Evolutionary conservation across 2,888 invertebrate genomes (phyloP), one percentile per base, ranked within the genome.

Genomic region (Drosophila anomalata): DNA sequence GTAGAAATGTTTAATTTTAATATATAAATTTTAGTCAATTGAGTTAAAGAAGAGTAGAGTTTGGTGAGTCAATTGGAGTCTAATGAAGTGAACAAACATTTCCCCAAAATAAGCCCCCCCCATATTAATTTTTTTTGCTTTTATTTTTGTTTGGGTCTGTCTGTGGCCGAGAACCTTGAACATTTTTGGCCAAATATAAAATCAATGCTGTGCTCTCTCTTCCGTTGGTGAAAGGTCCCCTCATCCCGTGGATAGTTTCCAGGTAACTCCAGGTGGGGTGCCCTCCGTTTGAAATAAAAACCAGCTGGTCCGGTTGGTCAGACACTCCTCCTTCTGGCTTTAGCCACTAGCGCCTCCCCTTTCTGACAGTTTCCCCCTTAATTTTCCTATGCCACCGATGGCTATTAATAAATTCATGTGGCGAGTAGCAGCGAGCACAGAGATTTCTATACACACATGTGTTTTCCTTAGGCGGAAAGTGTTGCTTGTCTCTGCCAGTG

Each of bases 121-220:
- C 51, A 22, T 47, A 48, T 42, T 8, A 31, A 9, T 14, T 46
- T 24, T 57, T 42, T 33, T 41, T 36, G n/a, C n/a, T 41, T 65
- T 12, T 65, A 42, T 68, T 51, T 36, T 62, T 71, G 44, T 75
- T 72, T 58, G 47, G 63, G 66, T 22, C 42, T 63, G 54, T 44
- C 59, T 69, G 50, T 22, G 50, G 53, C 29, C 3, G 41, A 60
- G 41, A 87, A 79, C 82, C 87, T 82, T 85, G 77, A 82, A 82
- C 59, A 53, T 42, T 58, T 67, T 73, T 73, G 66, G 78, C 62
- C 67, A 76, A 63, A 78, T 74, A 77, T 76, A 87, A 87, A 82
- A 87, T 87, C 87, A 82, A 87, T 82, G 79, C 52, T 62, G 33
- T 41, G 66, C 65, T 85, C 77, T 79, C 62, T 71, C 62, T 44